Evolutionary conservation across 2,888 invertebrate species (phyloP).

Genomic region (Bombylius discolor): DNA sequence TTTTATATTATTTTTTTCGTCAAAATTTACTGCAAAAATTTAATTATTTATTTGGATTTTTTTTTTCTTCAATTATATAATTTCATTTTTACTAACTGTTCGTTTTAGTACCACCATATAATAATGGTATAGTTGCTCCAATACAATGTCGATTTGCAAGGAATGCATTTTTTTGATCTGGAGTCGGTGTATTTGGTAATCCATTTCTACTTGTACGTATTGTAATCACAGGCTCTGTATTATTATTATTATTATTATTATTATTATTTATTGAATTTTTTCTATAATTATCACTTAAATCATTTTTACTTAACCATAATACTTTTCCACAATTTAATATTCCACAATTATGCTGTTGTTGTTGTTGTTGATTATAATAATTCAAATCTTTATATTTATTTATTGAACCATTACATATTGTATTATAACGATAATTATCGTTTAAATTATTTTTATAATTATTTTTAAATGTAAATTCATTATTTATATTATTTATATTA

Average conservation of each 20-base stretch:
- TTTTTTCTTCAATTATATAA: no score
- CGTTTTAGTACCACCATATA: conserved; percentile 56
- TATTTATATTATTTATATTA: no score
- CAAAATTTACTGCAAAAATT: no score
- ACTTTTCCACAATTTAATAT: conserved; percentile 33
- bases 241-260: conserved; percentile 8
- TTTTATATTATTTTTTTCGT: no score
- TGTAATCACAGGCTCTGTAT: conserved; percentile 12
- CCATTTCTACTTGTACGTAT: conserved; percentile 29
- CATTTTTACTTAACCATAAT: conserved; percentile 28
- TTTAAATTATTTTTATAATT: no score
- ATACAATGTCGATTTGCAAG: conserved; percentile 32
- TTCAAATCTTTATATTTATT: conserved; percentile 5
- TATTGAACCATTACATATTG: conserved; percentile 9
- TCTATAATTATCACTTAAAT: conserved; percentile 5
- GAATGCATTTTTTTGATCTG: conserved; percentile 27
- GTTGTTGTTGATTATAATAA: not conserved
- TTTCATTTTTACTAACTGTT: conserved; percentile 51
- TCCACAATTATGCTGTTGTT: conserved; percentile 21
- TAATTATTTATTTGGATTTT: no score
- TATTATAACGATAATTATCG: conserved; percentile 3
- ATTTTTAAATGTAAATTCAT: no score
- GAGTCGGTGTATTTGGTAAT: conserved; percentile 30
- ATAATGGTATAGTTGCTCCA: conserved; percentile 49
- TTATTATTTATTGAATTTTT: conserved; percentile 8